Conservation (phyloP, 2,113 vertebrate genomes). For the Echinops telfairi region DNA sequence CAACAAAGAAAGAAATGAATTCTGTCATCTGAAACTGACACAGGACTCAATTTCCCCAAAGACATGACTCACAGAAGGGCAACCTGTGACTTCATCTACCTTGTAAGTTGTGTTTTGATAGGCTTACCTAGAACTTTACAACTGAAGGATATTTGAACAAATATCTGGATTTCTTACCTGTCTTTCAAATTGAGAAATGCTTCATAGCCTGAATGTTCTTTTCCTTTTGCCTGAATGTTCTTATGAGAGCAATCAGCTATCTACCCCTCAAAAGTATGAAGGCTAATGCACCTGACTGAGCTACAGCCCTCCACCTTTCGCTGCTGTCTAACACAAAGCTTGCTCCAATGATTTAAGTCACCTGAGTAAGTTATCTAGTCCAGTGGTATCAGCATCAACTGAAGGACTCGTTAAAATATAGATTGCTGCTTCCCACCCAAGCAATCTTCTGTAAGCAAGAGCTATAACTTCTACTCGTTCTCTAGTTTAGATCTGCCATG, state of each 20-base stretch:
- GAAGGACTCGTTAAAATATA: neutral
- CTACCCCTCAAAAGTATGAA: neutral
- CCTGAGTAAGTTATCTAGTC: neutral
- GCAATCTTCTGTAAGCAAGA: neutral
- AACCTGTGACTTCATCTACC: neutral
- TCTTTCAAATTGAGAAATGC: neutral
- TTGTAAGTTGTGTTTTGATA: neutral
- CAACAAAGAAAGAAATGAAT: neutral
- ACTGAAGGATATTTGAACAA: neutral
- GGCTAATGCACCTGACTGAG: neutral
- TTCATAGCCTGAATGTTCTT: neutral
- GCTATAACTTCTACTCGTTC: neutral
- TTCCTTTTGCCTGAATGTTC: neutral
- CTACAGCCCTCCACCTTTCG: neutral
- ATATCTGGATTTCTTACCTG: neutral
- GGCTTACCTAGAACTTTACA: neutral
- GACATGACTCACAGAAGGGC: neutral
- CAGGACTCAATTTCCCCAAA: neutral
- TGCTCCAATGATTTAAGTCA: neutral
- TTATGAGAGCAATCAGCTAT: neutral
- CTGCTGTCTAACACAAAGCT: neutral
- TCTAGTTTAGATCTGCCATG: neutral
- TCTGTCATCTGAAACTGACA: neutral
- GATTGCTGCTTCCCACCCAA: neutral
- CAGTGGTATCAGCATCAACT: neutral